These are phyloP conservation scores for Neolamprologus kungweensis DNA, from an alignment of 2,113 vertebrate genomes.

Conservation along the genomic window DNA sequence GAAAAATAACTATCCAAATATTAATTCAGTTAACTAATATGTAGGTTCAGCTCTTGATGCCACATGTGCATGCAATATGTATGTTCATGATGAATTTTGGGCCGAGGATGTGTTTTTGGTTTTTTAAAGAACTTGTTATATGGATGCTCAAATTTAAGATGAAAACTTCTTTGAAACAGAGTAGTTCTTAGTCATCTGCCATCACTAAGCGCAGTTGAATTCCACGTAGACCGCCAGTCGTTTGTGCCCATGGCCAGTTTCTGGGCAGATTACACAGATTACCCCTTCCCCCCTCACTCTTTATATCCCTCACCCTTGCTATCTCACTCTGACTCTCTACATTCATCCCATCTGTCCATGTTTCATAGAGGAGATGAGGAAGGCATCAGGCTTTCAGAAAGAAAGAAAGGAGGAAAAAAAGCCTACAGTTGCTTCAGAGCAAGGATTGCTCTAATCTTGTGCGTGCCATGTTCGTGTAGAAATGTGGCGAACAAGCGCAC, in stretches of 20 bases:
- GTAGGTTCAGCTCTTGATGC: neutral
- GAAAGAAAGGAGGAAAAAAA: neutral
- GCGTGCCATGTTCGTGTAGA: neutral
- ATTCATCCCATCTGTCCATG: constrained; percentile 49
- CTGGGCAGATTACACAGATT: constrained; percentile 58
- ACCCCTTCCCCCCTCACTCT: constrained; percentile 9
- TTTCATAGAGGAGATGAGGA: constrained; percentile 39
- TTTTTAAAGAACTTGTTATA: neutral
- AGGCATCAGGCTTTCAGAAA: constrained; percentile 11
- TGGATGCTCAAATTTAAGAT: neutral
- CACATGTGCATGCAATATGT: neutral
- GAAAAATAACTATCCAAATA: neutral
- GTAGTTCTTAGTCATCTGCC: neutral
- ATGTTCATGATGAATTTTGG: neutral
- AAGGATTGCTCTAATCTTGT: constrained; percentile 7
- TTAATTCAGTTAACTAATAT: neutral
- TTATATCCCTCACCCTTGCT: constrained; percentile 25
- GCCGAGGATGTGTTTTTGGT: neutral
- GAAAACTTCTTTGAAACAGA: neutral
- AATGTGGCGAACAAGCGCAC: neutral
- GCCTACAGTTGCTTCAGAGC: neutral
- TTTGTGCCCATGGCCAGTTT: constrained; percentile 46
- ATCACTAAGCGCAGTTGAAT: neutral
- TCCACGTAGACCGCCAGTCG: neutral
- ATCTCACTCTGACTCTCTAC: constrained; percentile 28